Conservation (phyloP, 1,140 invertebrate species). For the Zaprionus capensis region DNA sequence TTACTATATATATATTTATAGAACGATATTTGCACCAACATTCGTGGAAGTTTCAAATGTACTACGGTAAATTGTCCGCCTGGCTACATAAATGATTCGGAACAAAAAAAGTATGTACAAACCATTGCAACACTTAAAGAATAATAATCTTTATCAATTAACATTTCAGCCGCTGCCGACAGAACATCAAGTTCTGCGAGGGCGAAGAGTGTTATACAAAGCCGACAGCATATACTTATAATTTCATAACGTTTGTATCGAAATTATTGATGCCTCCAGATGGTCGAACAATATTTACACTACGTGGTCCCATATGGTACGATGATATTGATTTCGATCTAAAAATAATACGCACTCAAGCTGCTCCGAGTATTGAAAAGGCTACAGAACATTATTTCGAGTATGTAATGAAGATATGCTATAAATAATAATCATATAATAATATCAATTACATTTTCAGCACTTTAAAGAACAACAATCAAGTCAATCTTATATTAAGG, state of each 20-base stretch:
- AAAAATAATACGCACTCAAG: conserved; percentile 79
- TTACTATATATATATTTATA: conserved; percentile 5
- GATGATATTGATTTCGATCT: conserved; percentile 86
- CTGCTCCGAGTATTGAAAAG: conserved; percentile 86
- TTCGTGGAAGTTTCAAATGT: conserved; percentile 94
- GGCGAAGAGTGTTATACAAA: conserved; percentile 90
- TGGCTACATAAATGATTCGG: conserved; percentile 90
- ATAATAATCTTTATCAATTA: conserved; percentile 44
- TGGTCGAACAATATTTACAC: conserved; percentile 91
- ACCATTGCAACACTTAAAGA: background rate
- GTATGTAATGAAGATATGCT: conserved; percentile 71
- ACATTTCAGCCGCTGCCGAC: conserved; percentile 90
- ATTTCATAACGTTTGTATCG: conserved; percentile 95
- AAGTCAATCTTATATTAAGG: conserved; percentile 90
- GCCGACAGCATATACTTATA: conserved; percentile 94
- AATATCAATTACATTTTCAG: conserved; percentile 72
- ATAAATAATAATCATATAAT: background rate
- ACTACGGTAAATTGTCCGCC: conserved; percentile 93
- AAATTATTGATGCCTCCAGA: conserved; percentile 90
- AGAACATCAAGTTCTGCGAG: conserved; percentile 88
- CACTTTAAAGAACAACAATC: conserved; percentile 86
- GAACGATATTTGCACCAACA: conserved; percentile 94
- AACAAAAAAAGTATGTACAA: conserved; percentile 89
- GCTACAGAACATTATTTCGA: conserved; percentile 89
- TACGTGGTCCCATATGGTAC: conserved; percentile 90